A percentile compares a stretch with the other conserved stretches of the same genome.
These are phyloP conservation scores for Ceratoteleas bidentatus DNA, from an alignment of 1,140 invertebrate species.

Conservation along the genomic window DNA sequence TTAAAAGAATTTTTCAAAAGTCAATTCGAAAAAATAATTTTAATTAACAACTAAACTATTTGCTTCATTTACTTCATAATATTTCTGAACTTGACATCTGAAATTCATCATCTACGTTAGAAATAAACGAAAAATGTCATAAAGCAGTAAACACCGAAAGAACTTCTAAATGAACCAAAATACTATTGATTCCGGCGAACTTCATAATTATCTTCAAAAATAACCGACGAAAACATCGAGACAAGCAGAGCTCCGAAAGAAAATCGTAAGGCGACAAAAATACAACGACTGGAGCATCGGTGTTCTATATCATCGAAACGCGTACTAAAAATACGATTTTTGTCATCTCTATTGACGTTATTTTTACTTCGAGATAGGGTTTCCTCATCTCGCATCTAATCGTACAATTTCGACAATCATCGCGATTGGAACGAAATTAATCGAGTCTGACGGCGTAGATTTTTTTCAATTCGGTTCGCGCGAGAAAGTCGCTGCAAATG, in stretches of 20 bases:
- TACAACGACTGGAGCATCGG: constrained; percentile 11
- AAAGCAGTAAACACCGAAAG: too few relatives aligned
- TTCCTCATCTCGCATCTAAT: neutral
- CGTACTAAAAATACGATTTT: constrained; percentile 46
- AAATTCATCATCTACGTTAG: too few relatives aligned
- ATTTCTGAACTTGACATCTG: too few relatives aligned
- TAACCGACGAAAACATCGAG: constrained; percentile 5
- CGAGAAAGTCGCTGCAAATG: neutral
- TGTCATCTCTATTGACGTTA: constrained; percentile 16
- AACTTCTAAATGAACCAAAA: too few relatives aligned
- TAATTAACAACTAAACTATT: too few relatives aligned
- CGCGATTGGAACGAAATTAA: neutral
- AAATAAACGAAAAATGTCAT: too few relatives aligned
- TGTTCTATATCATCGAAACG: constrained; percentile 13
- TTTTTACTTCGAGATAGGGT: constrained; percentile 40
- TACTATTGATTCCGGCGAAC: too few relatives aligned
- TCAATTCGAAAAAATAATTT: too few relatives aligned
- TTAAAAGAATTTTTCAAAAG: too few relatives aligned
- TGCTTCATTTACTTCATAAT: too few relatives aligned
- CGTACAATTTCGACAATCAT: constrained; percentile 6
- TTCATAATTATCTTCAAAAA: neutral
- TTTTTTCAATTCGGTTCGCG: too few relatives aligned
- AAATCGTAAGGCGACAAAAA: constrained; percentile 24
- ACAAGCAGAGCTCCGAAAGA: neutral
- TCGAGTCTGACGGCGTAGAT: too few relatives aligned